phyloP scores from a whole-genome alignment of 2,797 vertebrate genomes.

The Halcyon chelicuti region DNA sequence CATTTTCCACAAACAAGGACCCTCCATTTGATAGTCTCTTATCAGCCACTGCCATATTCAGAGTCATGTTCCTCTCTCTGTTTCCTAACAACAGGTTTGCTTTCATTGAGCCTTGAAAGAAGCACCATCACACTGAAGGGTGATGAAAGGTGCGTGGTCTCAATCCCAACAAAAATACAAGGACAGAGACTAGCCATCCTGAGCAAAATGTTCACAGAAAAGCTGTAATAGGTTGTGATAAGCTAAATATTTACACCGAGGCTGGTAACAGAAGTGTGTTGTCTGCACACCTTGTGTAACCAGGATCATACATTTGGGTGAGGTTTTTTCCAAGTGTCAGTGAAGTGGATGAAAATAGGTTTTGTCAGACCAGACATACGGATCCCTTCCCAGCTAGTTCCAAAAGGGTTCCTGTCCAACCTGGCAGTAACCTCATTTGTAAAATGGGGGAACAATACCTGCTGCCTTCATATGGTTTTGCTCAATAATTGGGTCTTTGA shows the following conservation, averaged over 20 bases:
- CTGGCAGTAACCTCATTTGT: background rate
- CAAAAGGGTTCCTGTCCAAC: background rate
- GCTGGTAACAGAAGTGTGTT: background rate
- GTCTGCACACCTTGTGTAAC: background rate
- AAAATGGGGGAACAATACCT: background rate
- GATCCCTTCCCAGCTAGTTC: background rate
- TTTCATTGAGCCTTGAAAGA: background rate
- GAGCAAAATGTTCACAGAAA: background rate
- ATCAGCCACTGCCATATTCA: background rate
- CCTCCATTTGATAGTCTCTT: background rate
- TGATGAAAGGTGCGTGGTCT: background rate
- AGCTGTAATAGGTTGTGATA: background rate
- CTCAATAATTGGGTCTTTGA: background rate
- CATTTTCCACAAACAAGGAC: fast-evolving
- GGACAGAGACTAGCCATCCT: background rate
- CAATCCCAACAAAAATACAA: background rate
- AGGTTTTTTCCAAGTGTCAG: background rate
- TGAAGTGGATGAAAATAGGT: background rate
- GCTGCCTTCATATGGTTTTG: background rate
- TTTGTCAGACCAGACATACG: background rate
- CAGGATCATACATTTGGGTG: background rate
- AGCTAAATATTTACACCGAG: background rate
- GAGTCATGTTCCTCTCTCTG: background rate
- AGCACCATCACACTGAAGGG: fast-evolving
- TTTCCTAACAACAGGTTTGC: background rate